Conservation (phyloP, 2,797 vertebrate genomes). For the Catamblyrhynchus diadema region DNA sequence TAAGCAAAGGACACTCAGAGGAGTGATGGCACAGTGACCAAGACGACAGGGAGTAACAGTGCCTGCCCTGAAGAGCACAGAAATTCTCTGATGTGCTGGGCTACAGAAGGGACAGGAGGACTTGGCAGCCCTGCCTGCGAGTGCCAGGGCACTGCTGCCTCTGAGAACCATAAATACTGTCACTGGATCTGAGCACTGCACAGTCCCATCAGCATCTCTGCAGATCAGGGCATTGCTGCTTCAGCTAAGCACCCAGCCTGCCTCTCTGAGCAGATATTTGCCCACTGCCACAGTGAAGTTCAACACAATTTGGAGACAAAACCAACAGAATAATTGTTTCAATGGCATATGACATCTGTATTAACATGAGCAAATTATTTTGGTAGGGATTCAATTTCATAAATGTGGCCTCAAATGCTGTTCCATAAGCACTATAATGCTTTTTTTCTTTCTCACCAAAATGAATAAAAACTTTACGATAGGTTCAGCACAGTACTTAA, state of each 20-base stretch:
- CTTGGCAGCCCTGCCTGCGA: fast-evolving
- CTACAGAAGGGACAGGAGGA: background rate
- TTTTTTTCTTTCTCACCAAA: slow-evolving; percentile 59
- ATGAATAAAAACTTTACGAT: slow-evolving; percentile 75
- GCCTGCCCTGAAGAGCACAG: background rate
- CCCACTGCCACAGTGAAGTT: background rate
- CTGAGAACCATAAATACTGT: background rate
- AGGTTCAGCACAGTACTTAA: slow-evolving; percentile 68
- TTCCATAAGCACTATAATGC: slow-evolving; percentile 51
- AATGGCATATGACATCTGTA: background rate
- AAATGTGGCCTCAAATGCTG: slow-evolving; percentile 65
- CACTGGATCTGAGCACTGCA: background rate
- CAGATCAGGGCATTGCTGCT: background rate
- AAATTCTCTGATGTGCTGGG: background rate
- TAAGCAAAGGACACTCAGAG: background rate
- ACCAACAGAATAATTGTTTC: background rate
- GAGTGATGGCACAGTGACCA: background rate
- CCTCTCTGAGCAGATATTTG: background rate
- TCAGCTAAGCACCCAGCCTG: background rate
- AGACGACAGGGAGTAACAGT: background rate
- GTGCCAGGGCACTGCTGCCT: background rate
- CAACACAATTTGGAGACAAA: background rate
- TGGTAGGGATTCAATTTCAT: slow-evolving; percentile 72
- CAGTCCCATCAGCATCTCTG: background rate
- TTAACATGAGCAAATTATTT: slow-evolving; percentile 55